Evolutionary conservation across 37 sponge, comb jelly and placozoan species (phyloP), one percentile per base, ranked within the genome.

Genomic region (Halisarca cf. caerulea): DNA sequence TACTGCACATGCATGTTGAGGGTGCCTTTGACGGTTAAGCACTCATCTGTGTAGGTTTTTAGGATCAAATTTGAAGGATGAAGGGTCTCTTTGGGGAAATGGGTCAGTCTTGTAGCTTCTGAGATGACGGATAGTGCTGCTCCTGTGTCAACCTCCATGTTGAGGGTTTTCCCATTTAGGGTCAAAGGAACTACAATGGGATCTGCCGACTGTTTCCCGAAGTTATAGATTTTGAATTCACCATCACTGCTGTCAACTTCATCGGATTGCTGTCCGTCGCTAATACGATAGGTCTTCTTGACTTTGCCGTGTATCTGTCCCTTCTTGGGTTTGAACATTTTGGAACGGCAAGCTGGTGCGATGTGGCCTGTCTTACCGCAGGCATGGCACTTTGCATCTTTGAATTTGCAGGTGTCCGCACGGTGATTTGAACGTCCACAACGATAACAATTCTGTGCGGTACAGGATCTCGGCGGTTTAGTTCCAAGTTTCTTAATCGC

Each of bases 351-450:
- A 11, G 66, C 78, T 7, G 41, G 41, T 8, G 80, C 86, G 25
- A 86, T 80, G 57, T 86, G 80, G 15, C 86, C 86, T 3, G 28
- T 47, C 54, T 86, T 86, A 21, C 80, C 70, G 45, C 86, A 86
- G 8, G 58, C 18, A 21, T 28, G 25, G 58, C 80, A 86, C 0
- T n/a, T 66, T 54, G 80, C 71, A 7, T 71, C 61, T 23, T 47
- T 87, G 60, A 79, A 87, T 20, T 30, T 33, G 80, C 86, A 86
- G 37, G 25, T 24, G 39, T 58, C 58, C 35, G 80, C 33, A 11
- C 34, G 14, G 55, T 88, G 88, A 34, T 80, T 80, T 7, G 78
- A 66, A 11, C 47, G 71, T 43, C 88, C 88, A 82, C 88, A 88
- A 17, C 88, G 64, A 57, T 82, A 74, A 51, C 88, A 88, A 27